Percentiles rank a stretch among this genome's conserved stretches.
These are phyloP conservation scores for Pseudocheirus occidentalis DNA, from an alignment of 2,797 vertebrate species.

Conservation along the genomic window DNA sequence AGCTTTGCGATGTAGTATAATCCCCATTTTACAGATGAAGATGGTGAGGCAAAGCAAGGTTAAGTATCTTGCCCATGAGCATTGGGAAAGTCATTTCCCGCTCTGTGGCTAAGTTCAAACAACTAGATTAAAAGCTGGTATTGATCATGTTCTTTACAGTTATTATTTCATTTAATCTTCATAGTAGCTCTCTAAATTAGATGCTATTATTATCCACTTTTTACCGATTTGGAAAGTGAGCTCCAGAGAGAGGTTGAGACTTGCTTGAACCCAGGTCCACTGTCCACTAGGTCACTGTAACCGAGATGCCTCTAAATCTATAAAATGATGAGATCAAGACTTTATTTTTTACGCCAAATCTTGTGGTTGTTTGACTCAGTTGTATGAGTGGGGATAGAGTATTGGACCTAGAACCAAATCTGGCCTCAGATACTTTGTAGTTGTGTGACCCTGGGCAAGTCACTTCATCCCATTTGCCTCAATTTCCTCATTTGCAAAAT, in stretches of 20 bases:
- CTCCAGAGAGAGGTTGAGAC: neutral
- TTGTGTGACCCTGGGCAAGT: neutral
- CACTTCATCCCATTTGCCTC: neutral
- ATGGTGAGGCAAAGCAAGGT: neutral
- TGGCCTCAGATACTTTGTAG: neutral
- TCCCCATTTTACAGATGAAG: neutral
- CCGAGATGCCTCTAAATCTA: neutral
- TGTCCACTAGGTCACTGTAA: neutral
- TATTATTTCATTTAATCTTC: neutral
- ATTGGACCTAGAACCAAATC: neutral
- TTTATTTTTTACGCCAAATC: neutral
- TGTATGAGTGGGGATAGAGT: neutral
- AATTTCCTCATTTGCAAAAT: neutral
- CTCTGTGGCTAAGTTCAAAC: neutral
- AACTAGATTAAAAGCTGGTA: neutral
- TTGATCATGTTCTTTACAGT: neutral
- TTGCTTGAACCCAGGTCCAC: neutral
- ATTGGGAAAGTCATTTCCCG: neutral
- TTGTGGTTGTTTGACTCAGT: neutral
- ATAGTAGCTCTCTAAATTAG: neutral
- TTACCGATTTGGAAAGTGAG: neutral
- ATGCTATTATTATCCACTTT: neutral
- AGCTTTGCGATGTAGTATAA: neutral
- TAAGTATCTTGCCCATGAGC: neutral
- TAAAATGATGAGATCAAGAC: neutral